Base-by-base conservation (phyloP, 2,113 vertebrate genomes). In the Himantopus leucocephalus region DNA sequence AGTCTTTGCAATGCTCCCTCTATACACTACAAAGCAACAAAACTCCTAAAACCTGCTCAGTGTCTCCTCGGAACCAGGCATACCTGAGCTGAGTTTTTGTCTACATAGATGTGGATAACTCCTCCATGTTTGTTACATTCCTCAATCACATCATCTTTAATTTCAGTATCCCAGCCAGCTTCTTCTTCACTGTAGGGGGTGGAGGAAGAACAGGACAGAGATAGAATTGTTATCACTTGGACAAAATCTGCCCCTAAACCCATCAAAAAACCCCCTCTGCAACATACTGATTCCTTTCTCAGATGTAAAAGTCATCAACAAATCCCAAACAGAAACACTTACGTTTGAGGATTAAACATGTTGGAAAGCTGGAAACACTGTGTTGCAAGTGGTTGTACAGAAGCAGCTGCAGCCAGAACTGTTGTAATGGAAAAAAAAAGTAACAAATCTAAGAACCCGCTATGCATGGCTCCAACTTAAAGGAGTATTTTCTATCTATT, bases 41-140 rank as follows among this genome's bases (percentile, higher is more conserved):
- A 48, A 30, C 22, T 47, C 15, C 14, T 34, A 34, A 34, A 30
- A 37, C 14, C 27, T 66, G 17, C 9, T 83, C 52, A 48, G 19
- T 4, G 20, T 48, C 4, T 30, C 53, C 43, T 1, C 1, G 41
- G 30, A 85, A 71, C 21, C 43, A 72, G 68, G 58, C 84, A 45
- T 98, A 99, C 99, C 99, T 99, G 99, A 95, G 99, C 96, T 63
- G 99, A 99, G 97, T 99, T 99, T 97, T 99, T 99, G 97, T 99
- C 99, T 37, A 99, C 99, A 20, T 99, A 99, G 97, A 99, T 99
- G 97, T 99, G 99, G 86, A 99, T 99, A 55, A 99, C 98, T 90
- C 99, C 99, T 75, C 99, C 99, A 9, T 99, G 99, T 97, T 99
- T 99, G 98, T 99, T 99, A 97, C 99, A 99, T 97, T 99, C 99